Base-by-base conservation (phyloP, 1,140 invertebrate species). In the Hestina assimilis region DNA sequence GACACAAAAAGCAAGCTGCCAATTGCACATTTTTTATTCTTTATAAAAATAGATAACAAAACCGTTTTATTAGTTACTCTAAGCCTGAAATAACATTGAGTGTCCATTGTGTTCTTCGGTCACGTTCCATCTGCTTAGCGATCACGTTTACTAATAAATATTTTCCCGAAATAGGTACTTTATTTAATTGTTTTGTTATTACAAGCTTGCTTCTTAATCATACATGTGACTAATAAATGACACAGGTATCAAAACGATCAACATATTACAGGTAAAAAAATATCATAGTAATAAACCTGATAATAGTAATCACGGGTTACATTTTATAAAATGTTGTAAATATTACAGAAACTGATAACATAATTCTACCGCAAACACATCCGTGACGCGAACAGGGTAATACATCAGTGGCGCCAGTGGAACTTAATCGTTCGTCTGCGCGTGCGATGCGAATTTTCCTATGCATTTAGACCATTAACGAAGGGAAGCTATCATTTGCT, bases 401-500 rank as follows among this genome's bases (percentile, higher is more conserved):
- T 79, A 76, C 72, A 74, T 74, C 75, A 73, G 35, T 72, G 80
- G 82, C 80, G 83, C 83, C 82, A 71, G 67, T 55, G 60, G 50
- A 64, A 52, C 58, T 69, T 84, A 85, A 79, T 83, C 78, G 66
- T 55, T 57, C 58, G 76, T 79, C 80, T 78, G 79, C 66, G 77
- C 71, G 77, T 76, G 73, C 75, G 69, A 69, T 74, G 79, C 63
- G 74, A 79, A 78, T 83, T 87, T 84, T 76, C 77, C 75, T 72
- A 64, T 58, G 64, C 67, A 72, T 61, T 66, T 71, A 68, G 58
- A 68, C 64, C 69, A 78, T 81, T 75, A 79, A 66, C 69, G 66
- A 77, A 79, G 72, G 78, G 78, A 83, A 86, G 76, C 81, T 83
- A 80, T 84, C 81, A 83, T 86, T 86, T 84, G 58, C 67, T 46